A percentile compares a stretch with the other conserved stretches of the same genome.
phyloP scores from a whole-genome alignment of 2,113 vertebrate genomes.

The Phylloscopus trochilus region DNA sequence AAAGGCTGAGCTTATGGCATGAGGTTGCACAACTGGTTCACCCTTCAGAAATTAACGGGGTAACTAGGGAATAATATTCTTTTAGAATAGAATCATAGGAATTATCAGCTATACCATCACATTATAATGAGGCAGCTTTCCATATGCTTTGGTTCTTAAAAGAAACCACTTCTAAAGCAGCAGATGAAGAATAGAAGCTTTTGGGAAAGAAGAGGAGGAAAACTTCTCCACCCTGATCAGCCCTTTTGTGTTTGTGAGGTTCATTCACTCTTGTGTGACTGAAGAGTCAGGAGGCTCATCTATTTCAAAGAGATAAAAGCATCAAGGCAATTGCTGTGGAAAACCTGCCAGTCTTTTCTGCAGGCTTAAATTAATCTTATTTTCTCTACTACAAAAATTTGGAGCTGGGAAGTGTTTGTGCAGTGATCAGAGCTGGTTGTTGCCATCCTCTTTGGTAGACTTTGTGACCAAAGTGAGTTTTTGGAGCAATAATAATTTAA shows the following conservation, averaged over 20 bases:
- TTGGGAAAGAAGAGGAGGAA: neutral
- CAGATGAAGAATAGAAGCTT: neutral
- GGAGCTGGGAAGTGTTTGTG: neutral
- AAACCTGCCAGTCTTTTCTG: conserved; percentile 33
- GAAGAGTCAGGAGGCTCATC: neutral
- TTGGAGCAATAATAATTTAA: neutral
- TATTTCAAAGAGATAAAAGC: conserved; percentile 46
- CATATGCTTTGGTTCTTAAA: neutral
- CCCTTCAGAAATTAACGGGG: neutral
- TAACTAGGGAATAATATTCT: neutral
- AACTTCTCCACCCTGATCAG: neutral
- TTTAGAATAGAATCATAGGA: neutral
- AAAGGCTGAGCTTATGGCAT: neutral
- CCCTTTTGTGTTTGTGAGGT: neutral
- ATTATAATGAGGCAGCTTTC: neutral
- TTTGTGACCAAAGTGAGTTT: neutral
- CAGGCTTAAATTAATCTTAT: conserved; percentile 39
- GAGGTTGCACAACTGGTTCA: neutral
- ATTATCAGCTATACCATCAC: neutral
- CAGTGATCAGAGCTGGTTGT: neutral
- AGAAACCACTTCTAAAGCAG: neutral
- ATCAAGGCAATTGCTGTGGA: neutral
- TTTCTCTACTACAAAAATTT: neutral
- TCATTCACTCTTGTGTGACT: neutral
- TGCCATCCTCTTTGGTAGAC: neutral